A percentile compares a stretch with the other conserved stretches of the same genome.
phyloP scores from a whole-genome alignment of 2,888 invertebrate species.

The Campoplex nolae region DNA sequence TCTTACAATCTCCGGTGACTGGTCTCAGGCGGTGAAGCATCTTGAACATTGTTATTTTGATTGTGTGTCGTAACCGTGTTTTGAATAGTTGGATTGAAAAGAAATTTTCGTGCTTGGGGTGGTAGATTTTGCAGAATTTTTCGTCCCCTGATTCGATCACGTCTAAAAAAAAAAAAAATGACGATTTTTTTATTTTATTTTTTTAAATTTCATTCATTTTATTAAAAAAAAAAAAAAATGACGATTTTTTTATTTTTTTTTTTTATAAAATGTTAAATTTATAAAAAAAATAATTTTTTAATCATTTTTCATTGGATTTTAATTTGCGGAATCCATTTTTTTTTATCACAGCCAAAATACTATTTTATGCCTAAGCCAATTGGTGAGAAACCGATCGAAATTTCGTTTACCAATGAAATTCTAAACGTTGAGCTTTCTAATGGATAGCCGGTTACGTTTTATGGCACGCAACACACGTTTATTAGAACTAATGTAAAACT shows the following conservation, averaged over 20 bases:
- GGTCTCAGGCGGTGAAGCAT: background rate
- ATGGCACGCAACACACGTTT: conserved; percentile 17
- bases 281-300: background rate
- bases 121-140: background rate
- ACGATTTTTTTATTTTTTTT: background rate
- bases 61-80: conserved; percentile 63
- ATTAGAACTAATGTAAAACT: conserved; percentile 9
- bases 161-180: background rate
- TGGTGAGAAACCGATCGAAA: background rate
- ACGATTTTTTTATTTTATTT: background rate
- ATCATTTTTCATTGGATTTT: background rate
- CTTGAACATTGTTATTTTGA: conserved; percentile 54
- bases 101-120: conserved; percentile 51
- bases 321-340: background rate
- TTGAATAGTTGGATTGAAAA: conserved; percentile 62
- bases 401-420: background rate
- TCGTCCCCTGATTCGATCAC: background rate
- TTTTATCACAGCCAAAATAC: background rate
- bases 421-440: background rate
- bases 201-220: background rate
- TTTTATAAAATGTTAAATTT: background rate
- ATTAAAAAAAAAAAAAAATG: background rate
- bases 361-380: background rate
- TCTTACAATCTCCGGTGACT: background rate
- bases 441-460: conserved; percentile 10